phyloP scores from a whole-genome alignment of 2,888 invertebrate species.

The Hofmannophila pseudospretella region DNA sequence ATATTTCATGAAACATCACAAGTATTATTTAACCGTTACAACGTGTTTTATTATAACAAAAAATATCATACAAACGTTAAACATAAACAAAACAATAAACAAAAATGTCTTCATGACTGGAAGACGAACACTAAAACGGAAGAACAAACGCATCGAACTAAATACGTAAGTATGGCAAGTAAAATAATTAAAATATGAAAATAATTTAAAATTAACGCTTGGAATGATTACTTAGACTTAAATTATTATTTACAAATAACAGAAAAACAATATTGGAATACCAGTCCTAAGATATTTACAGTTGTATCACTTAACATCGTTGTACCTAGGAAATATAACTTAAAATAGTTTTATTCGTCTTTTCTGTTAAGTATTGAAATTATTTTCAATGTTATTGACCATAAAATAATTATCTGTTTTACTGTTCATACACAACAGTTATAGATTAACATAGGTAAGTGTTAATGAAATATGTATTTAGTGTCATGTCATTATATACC shows the following conservation, averaged over 20 bases:
- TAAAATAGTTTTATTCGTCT: conserved; percentile 16
- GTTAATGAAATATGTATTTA: no score
- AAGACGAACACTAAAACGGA: conserved; percentile 41
- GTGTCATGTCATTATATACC: no score
- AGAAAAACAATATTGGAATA: conserved; percentile 49
- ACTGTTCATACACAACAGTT: no score
- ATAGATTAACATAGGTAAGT: no score
- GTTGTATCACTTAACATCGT: conserved; percentile 29
- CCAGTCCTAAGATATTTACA: conserved; percentile 20
- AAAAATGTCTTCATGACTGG: conserved; percentile 53
- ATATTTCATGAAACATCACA: no score
- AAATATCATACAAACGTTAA: conserved; percentile 58
- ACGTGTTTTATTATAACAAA: conserved; percentile 46
- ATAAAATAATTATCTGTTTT: background rate
- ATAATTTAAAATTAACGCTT: conserved; percentile 68
- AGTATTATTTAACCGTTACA: conserved; percentile 21
- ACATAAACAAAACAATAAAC: conserved; percentile 69
- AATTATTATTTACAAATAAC: conserved; percentile 68
- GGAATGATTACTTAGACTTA: conserved; percentile 62
- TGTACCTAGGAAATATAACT: conserved; percentile 19
- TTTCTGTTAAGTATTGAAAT: conserved; percentile 3
- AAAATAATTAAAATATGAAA: conserved; percentile 65
- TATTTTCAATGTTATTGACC: background rate
- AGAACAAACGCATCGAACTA: conserved; percentile 54
- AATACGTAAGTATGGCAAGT: conserved; percentile 71